Evolutionary conservation across 2,113 vertebrate species (phyloP), one percentile per base, ranked within the genome.

Genomic region (Fregetta grallaria): DNA sequence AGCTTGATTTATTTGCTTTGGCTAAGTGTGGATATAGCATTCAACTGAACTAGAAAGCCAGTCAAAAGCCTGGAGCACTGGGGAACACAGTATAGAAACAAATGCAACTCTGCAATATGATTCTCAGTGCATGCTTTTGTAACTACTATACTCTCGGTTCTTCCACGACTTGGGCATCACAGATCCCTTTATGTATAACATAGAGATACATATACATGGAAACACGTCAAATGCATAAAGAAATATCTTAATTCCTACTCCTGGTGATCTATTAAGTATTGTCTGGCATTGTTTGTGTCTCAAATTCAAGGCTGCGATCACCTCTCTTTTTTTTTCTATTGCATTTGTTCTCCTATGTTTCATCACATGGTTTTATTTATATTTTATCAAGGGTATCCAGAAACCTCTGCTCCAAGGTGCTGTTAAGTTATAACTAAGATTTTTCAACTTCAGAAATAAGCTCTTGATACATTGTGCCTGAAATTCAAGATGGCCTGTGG

Each of bases 1-100:
- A 94, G 80, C 61, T 89, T 91, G 89, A 89, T 96, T 89, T 95
- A 94, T 95, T 96, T 96, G 52, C 49, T 91, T 96, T 97, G 93
- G 77, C 89, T 92, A 62, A 56, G 44, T 63, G 56, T 68, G 52
- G 55, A 59, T 91, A 40, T 29, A 61, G 25, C 42, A 65, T 87
- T 91, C 44, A 94, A 44, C n/a, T 85, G 65, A 95, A 81, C 68
- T 59, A 55, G 71, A 92, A 72, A 3, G 0, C 26, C 52, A 68
- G 84, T 90, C 45, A 87, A 89, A 96, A 86, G 32, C 68, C 68
- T 75, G 73, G 56, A 91, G 72, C 36, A 10, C 72, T 66, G 75
- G 27, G 32, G 45, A 88, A 15, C 47, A 67, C 30, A 13, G 66
- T 19, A 16, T 0, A 61, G 86, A 81, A 86, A 78, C 13, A 56